phyloP scores from a whole-genome alignment of 2,797 vertebrate species.

The Tadarida brasiliensis region DNA sequence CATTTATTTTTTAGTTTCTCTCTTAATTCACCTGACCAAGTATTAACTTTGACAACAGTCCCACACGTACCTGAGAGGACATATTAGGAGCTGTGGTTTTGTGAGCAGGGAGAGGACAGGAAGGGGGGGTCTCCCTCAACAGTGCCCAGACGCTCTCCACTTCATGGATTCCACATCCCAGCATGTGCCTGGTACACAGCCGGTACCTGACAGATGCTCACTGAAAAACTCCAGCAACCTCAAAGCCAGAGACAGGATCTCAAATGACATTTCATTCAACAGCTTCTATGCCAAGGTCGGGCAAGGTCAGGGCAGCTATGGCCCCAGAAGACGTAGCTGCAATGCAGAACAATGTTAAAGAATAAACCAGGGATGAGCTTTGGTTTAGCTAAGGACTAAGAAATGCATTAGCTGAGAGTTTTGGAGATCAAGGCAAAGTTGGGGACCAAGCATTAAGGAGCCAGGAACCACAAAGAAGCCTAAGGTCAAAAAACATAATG shows the following conservation, averaged over 20 bases:
- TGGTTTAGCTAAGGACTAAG: not conserved
- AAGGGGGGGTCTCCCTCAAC: not conserved
- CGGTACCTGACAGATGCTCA: not conserved
- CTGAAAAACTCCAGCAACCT: not conserved
- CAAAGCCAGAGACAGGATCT: conserved; percentile 23
- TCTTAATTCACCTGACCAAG: not conserved
- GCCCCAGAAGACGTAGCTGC: conserved; percentile 1
- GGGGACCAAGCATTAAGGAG: not conserved
- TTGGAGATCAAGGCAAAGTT: not conserved
- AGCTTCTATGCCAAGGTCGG: not conserved
- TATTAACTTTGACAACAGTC: conserved; percentile 20
- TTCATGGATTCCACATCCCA: not conserved
- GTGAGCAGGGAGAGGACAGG: not conserved
- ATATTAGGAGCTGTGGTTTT: not conserved
- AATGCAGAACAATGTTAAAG: not conserved
- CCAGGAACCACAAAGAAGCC: not conserved
- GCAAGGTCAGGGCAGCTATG: not conserved
- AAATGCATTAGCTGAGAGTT: conserved; percentile 29
- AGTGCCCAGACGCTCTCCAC: not conserved
- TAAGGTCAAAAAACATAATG: conserved; percentile 2
- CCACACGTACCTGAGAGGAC: not conserved
- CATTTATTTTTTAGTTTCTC: conserved; percentile 10
- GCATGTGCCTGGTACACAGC: not conserved
- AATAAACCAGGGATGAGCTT: conserved; percentile 34
- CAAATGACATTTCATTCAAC: not conserved